Evolutionary conservation across 2,113 vertebrate genomes (phyloP).

Genomic region (Pelmatolapia mariae): DNA sequence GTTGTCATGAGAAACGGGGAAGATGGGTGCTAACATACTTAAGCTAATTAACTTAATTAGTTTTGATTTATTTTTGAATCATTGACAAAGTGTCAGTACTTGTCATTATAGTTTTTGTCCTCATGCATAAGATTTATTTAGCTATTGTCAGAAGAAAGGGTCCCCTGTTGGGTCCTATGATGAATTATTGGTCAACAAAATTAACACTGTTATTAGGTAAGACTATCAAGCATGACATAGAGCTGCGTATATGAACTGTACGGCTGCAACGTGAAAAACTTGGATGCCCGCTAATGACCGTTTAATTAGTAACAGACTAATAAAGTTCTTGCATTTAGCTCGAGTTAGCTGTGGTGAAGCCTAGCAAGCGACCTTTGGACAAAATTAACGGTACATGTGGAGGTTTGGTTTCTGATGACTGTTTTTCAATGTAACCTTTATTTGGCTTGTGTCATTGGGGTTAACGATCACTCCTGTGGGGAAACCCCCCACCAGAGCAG

Average conservation of each 20-base stretch:
- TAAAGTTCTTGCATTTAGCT: neutral
- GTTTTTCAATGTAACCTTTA: neutral
- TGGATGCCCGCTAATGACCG: accelerated
- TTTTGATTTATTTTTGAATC: neutral
- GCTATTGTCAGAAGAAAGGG: neutral
- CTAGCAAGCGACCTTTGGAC: neutral
- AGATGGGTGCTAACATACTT: neutral
- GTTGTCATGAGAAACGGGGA: neutral
- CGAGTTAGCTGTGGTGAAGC: neutral
- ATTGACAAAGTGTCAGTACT: neutral
- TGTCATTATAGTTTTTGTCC: neutral
- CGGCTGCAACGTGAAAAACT: accelerated
- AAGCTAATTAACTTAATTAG: neutral
- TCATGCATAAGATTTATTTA: neutral
- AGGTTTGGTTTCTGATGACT: neutral
- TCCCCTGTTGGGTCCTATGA: neutral
- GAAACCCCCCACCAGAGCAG: neutral
- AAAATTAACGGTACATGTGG: neutral
- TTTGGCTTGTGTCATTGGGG: neutral
- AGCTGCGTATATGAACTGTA: accelerated
- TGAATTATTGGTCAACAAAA: accelerated
- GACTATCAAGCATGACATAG: neutral
- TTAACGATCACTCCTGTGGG: neutral
- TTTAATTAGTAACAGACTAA: neutral
- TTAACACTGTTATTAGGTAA: neutral